These are phyloP conservation scores for Cyanoderma ruficeps DNA, from an alignment of 2,113 vertebrate species.

Conservation along the genomic window DNA sequence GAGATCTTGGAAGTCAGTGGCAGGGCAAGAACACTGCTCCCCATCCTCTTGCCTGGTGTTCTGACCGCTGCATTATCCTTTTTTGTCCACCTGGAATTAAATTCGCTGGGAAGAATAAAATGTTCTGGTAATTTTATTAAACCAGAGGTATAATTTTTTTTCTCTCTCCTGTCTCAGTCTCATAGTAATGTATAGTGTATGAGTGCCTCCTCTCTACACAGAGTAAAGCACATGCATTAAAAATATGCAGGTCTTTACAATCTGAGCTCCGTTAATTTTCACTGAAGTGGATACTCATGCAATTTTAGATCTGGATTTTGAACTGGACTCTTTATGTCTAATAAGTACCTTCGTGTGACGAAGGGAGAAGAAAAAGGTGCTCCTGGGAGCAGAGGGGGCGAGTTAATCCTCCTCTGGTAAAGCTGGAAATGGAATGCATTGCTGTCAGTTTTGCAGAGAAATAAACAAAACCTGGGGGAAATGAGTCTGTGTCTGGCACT, in stretches of 20 bases:
- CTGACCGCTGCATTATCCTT: neutral
- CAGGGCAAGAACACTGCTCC: neutral
- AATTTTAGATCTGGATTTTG: neutral
- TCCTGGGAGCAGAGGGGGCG: neutral
- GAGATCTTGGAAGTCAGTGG: neutral
- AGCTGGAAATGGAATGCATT: neutral
- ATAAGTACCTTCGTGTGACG: neutral
- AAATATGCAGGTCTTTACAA: neutral
- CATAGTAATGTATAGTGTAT: neutral
- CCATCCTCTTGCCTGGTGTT: neutral
- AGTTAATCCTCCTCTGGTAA: neutral
- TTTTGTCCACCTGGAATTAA: neutral
- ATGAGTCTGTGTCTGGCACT: neutral
- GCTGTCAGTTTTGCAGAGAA: neutral
- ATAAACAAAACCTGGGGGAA: neutral
- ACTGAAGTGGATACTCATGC: neutral
- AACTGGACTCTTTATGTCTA: neutral
- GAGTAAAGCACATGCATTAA: neutral
- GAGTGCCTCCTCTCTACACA: neutral
- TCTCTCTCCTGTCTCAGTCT: neutral
- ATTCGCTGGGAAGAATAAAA: neutral
- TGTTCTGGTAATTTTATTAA: neutral
- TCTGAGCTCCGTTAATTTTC: neutral
- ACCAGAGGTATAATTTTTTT: neutral
- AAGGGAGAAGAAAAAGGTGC: neutral